Evolutionary conservation across 2,113 vertebrate genomes (phyloP), one percentile per base, ranked within the genome.

Genomic region (Trochalopteron elliotii): DNA sequence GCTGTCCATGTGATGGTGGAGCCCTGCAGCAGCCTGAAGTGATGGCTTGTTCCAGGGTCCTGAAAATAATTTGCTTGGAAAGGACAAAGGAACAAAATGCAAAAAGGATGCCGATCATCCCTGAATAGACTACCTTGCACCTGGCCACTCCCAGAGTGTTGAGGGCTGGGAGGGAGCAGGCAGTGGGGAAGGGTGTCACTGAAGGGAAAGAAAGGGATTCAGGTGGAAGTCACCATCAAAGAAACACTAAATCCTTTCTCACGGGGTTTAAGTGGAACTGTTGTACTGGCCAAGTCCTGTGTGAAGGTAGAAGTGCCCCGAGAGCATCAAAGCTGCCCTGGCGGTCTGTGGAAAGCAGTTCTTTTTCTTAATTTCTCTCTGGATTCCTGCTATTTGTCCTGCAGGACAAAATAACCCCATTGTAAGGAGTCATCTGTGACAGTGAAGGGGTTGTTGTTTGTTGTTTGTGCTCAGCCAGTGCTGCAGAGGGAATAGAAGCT

Each of bases 121-220:
- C 31, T 75, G 63, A 65, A 76, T 37, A 83, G 60, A 57, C 8
- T 16, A 10, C 18, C 15, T 75, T 33, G 50, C 0, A 8, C 33
- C 53, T 69, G 57, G 21, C 53, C 7, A 9, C 27, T 50, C 7
- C 35, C 52, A 24, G 23, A 90, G 35, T 67, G 63, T 7, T 99
- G 98, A 99, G 93, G 9, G 12, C 33, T 14, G 12, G 40, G 37
- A 7, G 17, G 19, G 25, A 27, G 15, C 24, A 55, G 47, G 40
- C 11, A 24, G 53, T 0, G 0, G 53, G 17, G 19, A 42, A 7
- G 22, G 4, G 4, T 37, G 15, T 75, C 39, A 24, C 35, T 83
- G 23, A 37, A 50, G n/a, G 50, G 37, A 24, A 79, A 40, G 53
- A 65, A 56, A 16, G 24, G 11, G 11, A 15, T 86, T 74, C 60